Percentiles rank a stretch among this genome's conserved stretches.
Evolutionary conservation across 2,888 invertebrate species (phyloP).

Genomic region (Troides aeacus): DNA sequence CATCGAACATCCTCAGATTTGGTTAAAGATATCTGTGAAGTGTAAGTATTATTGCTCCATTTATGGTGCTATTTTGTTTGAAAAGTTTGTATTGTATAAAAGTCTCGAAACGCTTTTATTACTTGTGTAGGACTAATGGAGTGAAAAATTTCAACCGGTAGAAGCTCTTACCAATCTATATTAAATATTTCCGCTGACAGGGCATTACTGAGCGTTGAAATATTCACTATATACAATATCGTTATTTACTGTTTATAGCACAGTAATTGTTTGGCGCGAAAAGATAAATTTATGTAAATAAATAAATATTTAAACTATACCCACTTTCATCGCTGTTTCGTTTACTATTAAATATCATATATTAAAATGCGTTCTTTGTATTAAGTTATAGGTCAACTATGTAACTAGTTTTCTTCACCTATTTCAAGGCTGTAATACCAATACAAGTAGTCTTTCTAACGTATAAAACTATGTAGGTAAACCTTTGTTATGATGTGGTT

Average conservation of each 20-base stretch:
- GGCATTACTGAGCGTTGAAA: conserved; percentile 5
- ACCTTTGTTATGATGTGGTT: no score
- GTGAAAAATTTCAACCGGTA: conserved; percentile 21
- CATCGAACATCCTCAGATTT: no score
- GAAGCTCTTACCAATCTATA: conserved; percentile 8
- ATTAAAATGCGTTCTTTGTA: no score
- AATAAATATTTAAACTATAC: not conserved
- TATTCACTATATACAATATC: conserved; percentile 16
- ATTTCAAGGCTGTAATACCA: no score
- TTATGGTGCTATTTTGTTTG: no score
- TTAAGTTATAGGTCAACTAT: no score
- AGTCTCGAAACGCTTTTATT: conserved; percentile 3
- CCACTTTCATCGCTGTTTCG: not conserved
- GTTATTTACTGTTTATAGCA: not conserved
- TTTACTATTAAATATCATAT: not conserved
- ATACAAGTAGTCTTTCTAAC: no score
- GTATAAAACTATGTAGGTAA: no score
- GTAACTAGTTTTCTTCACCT: no score
- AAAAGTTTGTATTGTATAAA: no score
- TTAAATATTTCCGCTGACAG: conserved; percentile 22
- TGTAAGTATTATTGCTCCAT: no score
- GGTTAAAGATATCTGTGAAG: no score
- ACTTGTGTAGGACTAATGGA: conserved; percentile 26
- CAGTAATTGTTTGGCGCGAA: not conserved
- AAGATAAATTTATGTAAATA: not conserved